Percentiles rank a stretch among this genome's conserved stretches.
phyloP scores from a whole-genome alignment of 1,140 invertebrate genomes.

The Anastatus disparis region DNA sequence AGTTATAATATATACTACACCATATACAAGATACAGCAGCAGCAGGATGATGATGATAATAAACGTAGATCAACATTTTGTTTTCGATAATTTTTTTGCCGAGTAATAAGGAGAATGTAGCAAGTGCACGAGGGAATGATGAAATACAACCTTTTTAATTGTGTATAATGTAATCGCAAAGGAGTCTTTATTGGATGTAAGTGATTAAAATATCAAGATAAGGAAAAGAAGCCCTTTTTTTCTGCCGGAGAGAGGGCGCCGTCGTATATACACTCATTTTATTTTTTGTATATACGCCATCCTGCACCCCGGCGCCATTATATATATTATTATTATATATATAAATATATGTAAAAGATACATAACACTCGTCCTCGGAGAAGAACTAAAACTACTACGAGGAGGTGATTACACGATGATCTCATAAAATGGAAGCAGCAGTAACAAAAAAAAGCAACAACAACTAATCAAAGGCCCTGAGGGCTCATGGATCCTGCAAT shows the following conservation, averaged over 20 bases:
- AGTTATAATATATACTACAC: too few species aligned
- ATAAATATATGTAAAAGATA: too few species aligned
- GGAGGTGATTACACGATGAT: slow-evolving; percentile 34
- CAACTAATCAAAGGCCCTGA: too few species aligned
- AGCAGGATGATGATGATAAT: too few species aligned
- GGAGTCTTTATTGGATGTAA: neutral
- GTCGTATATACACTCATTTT: too few species aligned
- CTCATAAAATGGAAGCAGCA: slow-evolving; percentile 28
- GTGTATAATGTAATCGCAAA: slow-evolving; percentile 29
- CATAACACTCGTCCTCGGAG: slow-evolving; percentile 25
- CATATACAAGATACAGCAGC: too few species aligned
- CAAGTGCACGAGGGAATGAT: neutral
- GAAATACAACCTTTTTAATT: slow-evolving; percentile 22
- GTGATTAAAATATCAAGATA: slow-evolving; percentile 1
- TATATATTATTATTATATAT: too few species aligned
- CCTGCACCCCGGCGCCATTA: neutral
- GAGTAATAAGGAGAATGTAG: neutral
- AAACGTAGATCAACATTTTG: slow-evolving; percentile 12
- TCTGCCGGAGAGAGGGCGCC: slow-evolving; percentile 12
- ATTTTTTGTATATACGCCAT: neutral
- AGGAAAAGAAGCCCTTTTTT: slow-evolving; percentile 9
- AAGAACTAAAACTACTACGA: too few species aligned
- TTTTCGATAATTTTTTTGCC: neutral
- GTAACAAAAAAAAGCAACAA: neutral
- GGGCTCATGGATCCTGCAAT: too few species aligned